Evolutionary conservation across 1,140 invertebrate genomes (phyloP), one percentile per base, ranked within the genome.

Genomic region (Cataglyphis hispanica): DNA sequence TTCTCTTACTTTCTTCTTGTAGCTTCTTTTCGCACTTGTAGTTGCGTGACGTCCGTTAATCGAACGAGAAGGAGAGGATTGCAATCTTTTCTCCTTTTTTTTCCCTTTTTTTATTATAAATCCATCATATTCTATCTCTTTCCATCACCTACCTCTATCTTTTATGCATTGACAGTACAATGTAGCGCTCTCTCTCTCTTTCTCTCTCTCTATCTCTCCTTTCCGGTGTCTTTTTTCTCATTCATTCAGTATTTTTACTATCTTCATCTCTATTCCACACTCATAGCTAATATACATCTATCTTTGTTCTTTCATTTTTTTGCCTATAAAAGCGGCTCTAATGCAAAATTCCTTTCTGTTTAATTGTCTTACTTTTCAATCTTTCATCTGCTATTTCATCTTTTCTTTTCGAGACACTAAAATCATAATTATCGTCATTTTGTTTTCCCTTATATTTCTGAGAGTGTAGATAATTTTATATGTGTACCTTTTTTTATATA

Each of bases 21-120:
- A 70, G 69, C 64, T 60, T 81, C 75, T 75, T 84, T 77, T 87
- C 80, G 66, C 72, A 40, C 72, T 27, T 31, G 10, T 72, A 46
- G 27, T 5, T n/a, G 46, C 13, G 22, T 75, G 61, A 60, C 69
- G 43, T 46, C 66, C 53, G 69, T 27, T 25, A 56, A 87, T 87
- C 25, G 22, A 78, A 40, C 27, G 60, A 72, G 25, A 40, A 74
- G 74, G 13, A 72, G 61, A 86, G 50, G 40, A 31, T 60, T 27
- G n/a, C 31, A 27, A 63, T 11, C 37, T 72, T 34, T n/a, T 22
- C 1, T 7, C 46, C 40, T 50, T 40, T 25, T 84, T 58, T 19
- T 50, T 64, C 50, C 61, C n/a, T 50, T 63, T 58, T 66, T 78
- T 37, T 27, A 80, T 72, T 37, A 25, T 53, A 78, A 60, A 25